phyloP scores from a whole-genome alignment of 2,888 invertebrate genomes.

The Geophilus truncorum region DNA sequence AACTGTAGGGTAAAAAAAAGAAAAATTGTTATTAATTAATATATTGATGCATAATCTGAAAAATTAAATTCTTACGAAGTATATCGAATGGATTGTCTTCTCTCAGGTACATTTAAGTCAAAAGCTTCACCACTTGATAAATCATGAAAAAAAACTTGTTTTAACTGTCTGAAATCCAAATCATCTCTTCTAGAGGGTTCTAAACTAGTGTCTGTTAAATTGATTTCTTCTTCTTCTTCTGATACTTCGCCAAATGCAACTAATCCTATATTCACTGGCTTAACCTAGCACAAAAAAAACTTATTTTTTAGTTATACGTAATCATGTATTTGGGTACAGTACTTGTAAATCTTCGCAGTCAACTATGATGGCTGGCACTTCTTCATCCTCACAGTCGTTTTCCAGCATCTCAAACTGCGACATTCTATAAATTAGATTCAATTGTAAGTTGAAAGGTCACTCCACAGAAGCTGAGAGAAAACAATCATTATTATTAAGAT shows the following conservation, averaged over 20 bases:
- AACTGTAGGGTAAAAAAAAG: slow-evolving; percentile 15
- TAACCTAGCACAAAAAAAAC: neutral
- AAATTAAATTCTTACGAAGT: neutral
- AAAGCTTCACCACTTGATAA: neutral
- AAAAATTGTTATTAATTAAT: neutral
- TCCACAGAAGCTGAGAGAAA: too few relatives aligned
- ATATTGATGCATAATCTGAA: too few relatives aligned
- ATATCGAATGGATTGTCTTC: neutral
- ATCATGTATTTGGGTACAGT: too few relatives aligned
- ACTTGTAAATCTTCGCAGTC: neutral
- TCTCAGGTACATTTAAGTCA: neutral
- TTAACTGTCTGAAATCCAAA: neutral
- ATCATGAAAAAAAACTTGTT: neutral
- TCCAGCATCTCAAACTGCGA: too few relatives aligned
- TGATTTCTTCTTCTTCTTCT: slow-evolving; percentile 36
- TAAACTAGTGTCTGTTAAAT: neutral
- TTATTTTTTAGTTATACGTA: neutral
- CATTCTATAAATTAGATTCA: too few relatives aligned
- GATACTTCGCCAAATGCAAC: slow-evolving; percentile 35
- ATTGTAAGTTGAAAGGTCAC: too few relatives aligned
- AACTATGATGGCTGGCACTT: neutral
- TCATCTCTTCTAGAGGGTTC: neutral
- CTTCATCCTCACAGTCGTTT: neutral
- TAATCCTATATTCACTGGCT: neutral
- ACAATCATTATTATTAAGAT: too few relatives aligned